These are phyloP conservation scores for Gryllus longicercus DNA, from an alignment of 2,888 invertebrate genomes.

Conservation along the genomic window DNA sequence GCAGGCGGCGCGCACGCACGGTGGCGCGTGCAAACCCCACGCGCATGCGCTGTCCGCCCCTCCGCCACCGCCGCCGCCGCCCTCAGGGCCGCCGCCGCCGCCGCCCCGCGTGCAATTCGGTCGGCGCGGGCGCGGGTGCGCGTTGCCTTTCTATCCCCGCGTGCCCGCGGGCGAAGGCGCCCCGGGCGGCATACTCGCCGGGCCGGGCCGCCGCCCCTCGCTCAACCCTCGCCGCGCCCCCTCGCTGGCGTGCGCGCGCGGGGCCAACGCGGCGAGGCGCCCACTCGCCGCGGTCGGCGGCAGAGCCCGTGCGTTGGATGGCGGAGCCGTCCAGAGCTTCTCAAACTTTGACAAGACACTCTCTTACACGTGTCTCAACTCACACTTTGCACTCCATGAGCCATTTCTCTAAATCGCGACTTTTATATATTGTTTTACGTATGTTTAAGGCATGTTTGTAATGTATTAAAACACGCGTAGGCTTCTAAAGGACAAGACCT, in stretches of 20 bases:
- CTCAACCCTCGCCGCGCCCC: neutral
- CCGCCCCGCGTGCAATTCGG: neutral
- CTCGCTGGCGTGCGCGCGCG: neutral
- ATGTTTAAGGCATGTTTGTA: too few relatives aligned
- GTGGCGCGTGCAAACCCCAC: too few relatives aligned
- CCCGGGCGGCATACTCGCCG: neutral
- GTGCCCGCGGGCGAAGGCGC: neutral
- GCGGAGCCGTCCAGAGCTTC: too few relatives aligned
- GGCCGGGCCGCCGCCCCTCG: neutral
- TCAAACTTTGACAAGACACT: too few relatives aligned
- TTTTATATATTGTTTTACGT: too few relatives aligned
- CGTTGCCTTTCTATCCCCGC: constrained; percentile 8
- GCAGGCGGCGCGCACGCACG: neutral
- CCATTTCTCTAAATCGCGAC: too few relatives aligned
- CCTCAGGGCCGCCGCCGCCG: neutral
- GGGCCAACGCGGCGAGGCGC: neutral
- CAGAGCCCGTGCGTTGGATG: too few relatives aligned
- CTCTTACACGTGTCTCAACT: too few relatives aligned
- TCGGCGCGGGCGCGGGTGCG: neutral
- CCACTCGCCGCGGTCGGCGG: too few relatives aligned
- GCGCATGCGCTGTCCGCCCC: neutral
- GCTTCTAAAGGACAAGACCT: too few relatives aligned
- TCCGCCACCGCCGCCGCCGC: neutral
- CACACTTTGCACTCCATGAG: too few relatives aligned
- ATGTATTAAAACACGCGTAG: too few relatives aligned